Evolutionary conservation across 2,113 vertebrate species (phyloP).

Genomic region (Anhinga rufa): DNA sequence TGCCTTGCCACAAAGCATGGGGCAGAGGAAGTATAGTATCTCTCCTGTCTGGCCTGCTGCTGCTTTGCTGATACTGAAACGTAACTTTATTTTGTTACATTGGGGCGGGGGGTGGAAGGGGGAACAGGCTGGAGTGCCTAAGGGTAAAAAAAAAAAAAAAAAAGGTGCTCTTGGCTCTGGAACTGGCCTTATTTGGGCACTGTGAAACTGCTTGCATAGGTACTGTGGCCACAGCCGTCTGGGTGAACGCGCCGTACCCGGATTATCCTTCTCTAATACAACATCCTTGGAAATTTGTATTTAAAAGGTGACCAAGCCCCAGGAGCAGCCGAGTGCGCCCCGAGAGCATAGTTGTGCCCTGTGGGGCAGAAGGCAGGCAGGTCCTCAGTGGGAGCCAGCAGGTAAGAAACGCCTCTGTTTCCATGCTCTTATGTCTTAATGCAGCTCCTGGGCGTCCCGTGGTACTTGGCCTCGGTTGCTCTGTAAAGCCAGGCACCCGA

Average conservation of each 20-base stretch:
- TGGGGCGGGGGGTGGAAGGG: not conserved
- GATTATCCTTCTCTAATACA: not conserved
- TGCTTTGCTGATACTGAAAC: not conserved
- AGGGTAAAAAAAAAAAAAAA: not conserved
- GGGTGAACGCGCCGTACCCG: rapidly evolving
- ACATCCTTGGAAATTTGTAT: not conserved
- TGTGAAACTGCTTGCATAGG: not conserved
- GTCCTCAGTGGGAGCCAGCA: not conserved
- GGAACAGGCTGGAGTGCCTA: not conserved
- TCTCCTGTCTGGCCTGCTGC: not conserved
- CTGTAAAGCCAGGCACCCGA: not conserved
- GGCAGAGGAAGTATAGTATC: not conserved
- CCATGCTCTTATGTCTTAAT: not conserved
- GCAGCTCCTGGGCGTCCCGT: not conserved
- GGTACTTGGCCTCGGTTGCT: not conserved
- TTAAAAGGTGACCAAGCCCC: not conserved
- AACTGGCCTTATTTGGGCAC: not conserved
- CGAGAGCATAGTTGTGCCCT: not conserved
- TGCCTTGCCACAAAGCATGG: not conserved
- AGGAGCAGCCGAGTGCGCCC: not conserved
- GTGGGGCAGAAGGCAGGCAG: not conserved
- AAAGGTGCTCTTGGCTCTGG: not conserved
- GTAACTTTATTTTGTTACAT: not conserved
- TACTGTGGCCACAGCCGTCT: not conserved
- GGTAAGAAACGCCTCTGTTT: not conserved